These are phyloP conservation scores for Onychorhynchus coronatus DNA, from an alignment of 2,113 vertebrate genomes.

Conservation along the genomic window DNA sequence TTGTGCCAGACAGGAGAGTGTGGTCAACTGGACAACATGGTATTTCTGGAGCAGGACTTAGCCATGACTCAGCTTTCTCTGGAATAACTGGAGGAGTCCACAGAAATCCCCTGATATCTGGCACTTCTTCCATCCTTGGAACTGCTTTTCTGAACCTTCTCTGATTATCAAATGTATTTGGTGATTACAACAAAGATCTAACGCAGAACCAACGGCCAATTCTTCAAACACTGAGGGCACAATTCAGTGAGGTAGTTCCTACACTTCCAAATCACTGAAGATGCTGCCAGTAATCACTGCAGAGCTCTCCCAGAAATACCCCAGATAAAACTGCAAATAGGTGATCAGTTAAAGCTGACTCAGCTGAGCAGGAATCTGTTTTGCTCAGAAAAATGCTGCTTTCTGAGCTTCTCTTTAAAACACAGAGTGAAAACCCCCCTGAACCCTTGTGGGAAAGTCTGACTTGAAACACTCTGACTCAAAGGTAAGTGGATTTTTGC, in stretches of 20 bases:
- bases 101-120: not conserved
- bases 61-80: not conserved
- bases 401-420: not conserved
- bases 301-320: not conserved
- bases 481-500: not conserved
- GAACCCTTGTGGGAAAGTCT: not conserved
- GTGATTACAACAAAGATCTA: not conserved
- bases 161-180: not conserved
- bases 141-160: not conserved
- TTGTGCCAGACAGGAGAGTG: not conserved
- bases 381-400: not conserved
- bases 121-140: not conserved
- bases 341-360: not conserved
- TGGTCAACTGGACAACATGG: fast-evolving
- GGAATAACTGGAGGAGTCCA: not conserved
- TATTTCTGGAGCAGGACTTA: not conserved
- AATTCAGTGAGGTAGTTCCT: not conserved
- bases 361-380: not conserved
- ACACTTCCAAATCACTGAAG: not conserved
- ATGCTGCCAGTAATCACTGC: not conserved
- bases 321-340: not conserved
- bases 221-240: not conserved
- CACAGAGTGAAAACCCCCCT: not conserved
- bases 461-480: not conserved
- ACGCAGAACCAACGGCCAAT: not conserved